phyloP scores from a whole-genome alignment of 1,140 invertebrate genomes.

The Batillaria attramentaria region DNA sequence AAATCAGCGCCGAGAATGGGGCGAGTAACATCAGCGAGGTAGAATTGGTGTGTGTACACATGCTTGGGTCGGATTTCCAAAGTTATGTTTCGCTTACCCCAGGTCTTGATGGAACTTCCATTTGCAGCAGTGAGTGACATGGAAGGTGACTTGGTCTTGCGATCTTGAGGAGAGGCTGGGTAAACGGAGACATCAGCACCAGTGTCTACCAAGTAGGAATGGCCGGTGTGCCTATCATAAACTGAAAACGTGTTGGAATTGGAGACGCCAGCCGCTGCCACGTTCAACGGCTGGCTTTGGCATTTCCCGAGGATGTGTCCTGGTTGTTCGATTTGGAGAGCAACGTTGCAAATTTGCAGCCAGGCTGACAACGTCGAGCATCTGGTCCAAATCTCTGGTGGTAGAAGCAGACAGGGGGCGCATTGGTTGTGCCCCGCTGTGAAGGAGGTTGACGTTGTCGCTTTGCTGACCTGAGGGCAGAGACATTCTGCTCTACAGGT shows the following conservation, averaged over 20 bases:
- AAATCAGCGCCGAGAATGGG: slow-evolving; percentile 27
- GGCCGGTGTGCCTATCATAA: slow-evolving; percentile 7
- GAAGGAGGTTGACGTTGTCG: not conserved
- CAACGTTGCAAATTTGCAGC: slow-evolving; percentile 11
- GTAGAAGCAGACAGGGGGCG: slow-evolving; percentile 1
- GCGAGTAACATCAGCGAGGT: slow-evolving; percentile 10
- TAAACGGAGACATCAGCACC: slow-evolving; percentile 8
- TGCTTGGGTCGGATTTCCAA: not conserved
- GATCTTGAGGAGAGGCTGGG: not conserved
- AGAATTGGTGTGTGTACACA: not conserved
- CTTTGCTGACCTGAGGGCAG: not conserved
- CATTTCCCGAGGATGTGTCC: slow-evolving; percentile 7
- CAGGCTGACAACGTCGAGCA: slow-evolving; percentile 7
- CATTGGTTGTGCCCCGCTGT: slow-evolving; percentile 4
- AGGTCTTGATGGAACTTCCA: slow-evolving; percentile 4
- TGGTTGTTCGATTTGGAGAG: not conserved
- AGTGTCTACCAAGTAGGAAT: slow-evolving; percentile 9
- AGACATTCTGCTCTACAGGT: slow-evolving; percentile 1
- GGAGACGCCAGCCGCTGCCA: slow-evolving; percentile 6
- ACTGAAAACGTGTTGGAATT: slow-evolving; percentile 14
- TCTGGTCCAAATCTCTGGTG: slow-evolving; percentile 12
- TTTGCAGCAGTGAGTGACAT: not conserved
- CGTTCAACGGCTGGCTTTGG: slow-evolving; percentile 11
- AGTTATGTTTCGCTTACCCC: not conserved
- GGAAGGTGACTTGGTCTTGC: not conserved